Conservation (phyloP, 2,888 invertebrate genomes). For the Lottia gigantea region DNA sequence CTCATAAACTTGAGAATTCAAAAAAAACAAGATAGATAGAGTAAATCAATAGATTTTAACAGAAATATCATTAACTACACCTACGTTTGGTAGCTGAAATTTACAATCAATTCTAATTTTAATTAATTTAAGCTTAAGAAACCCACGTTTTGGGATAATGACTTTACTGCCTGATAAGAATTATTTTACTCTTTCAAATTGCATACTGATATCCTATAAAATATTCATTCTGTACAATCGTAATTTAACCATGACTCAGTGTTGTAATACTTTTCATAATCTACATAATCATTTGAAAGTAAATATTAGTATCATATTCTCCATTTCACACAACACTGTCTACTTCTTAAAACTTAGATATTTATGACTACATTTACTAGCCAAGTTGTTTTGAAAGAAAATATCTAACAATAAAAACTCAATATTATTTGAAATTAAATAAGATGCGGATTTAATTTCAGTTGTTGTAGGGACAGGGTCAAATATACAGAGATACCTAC, state of each 20-base stretch:
- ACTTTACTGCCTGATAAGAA: too few species aligned
- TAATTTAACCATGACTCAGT: background rate
- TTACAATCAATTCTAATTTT: too few species aligned
- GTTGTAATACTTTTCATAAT: too few species aligned
- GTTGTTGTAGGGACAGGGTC: background rate
- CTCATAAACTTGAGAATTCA: too few species aligned
- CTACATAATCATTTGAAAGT: too few species aligned
- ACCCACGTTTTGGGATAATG: background rate
- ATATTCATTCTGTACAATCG: background rate
- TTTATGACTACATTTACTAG: background rate
- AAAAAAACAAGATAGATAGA: conserved; percentile 1
- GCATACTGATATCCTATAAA: too few species aligned
- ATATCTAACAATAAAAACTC: too few species aligned
- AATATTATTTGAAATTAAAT: too few species aligned
- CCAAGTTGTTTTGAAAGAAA: background rate
- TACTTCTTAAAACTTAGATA: background rate
- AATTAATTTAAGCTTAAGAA: background rate
- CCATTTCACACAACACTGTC: background rate
- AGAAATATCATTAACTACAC: too few species aligned
- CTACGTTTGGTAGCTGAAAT: too few species aligned
- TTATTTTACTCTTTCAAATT: too few species aligned
- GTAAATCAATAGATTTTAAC: background rate
- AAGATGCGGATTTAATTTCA: background rate
- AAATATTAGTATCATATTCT: background rate
- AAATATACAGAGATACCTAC: background rate